Percentiles rank a stretch among this genome's conserved stretches.
Conservation (phyloP, 2,888 invertebrate species). For the Erpobdella octoculata region DNA sequence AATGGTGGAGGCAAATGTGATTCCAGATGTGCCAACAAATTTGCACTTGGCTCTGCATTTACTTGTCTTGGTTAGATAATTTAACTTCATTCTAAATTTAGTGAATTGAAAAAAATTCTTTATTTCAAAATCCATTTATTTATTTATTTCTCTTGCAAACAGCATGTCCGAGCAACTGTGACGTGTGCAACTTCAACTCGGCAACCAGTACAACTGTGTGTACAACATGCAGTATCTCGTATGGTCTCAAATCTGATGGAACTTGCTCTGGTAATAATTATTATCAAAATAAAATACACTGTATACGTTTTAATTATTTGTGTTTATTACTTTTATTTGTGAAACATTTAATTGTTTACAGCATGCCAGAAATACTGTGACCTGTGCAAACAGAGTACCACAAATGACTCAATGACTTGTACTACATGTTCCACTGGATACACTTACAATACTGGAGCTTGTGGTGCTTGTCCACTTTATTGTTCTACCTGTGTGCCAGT, state of each 20-base stretch:
- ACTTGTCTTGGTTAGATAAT: background rate
- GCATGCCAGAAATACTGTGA: conserved; percentile 32
- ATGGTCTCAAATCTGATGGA: conserved; percentile 32
- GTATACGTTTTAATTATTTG: background rate
- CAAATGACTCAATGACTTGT: conserved; percentile 30
- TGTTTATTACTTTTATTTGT: background rate
- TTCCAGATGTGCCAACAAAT: conserved; percentile 8
- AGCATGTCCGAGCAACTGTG: conserved; percentile 33
- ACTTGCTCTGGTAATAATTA: conserved; percentile 31
- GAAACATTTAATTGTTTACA: no score
- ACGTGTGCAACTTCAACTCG: conserved; percentile 29
- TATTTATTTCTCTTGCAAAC: background rate
- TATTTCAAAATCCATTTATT: background rate
- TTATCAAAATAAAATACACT: no score
- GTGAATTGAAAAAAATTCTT: background rate
- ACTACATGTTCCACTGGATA: conserved; percentile 26
- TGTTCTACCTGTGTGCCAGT: conserved; percentile 26
- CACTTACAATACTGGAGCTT: conserved; percentile 31
- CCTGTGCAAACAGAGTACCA: conserved; percentile 23
- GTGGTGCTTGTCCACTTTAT: conserved; percentile 31
- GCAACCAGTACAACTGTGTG: conserved; percentile 25
- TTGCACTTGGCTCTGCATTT: background rate
- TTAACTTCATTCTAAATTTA: background rate
- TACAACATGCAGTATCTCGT: conserved; percentile 21
- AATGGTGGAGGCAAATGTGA: conserved; percentile 32